Evolutionary conservation across 2,113 vertebrate genomes (phyloP).

Genomic region (Zosterops hypoxanthus): DNA sequence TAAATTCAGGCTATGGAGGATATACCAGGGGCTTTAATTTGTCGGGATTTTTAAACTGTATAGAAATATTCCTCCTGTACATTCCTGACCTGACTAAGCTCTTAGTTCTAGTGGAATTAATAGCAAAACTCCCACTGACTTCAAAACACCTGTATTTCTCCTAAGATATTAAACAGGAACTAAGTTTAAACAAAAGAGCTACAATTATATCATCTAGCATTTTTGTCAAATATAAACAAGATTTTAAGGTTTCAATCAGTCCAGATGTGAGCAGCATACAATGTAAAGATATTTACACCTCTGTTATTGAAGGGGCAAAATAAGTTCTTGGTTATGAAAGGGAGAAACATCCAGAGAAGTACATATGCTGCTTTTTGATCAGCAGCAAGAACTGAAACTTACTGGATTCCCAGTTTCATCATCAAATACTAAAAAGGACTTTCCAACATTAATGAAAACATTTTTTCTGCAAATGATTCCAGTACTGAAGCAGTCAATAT

Average conservation of each 20-base stretch:
- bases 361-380: neutral
- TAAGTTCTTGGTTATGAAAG: neutral
- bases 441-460: conserved; percentile 82
- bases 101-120: neutral
- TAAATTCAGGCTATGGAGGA: neutral
- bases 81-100: neutral
- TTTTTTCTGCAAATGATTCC: conserved; percentile 91
- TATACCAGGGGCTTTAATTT: neutral
- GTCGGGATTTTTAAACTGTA: neutral
- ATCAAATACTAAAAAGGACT: conserved; percentile 84
- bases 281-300: neutral
- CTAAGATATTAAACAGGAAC: neutral
- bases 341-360: neutral
- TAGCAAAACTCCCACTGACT: neutral
- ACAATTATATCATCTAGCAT: neutral
- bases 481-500: conserved; percentile 89
- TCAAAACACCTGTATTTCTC: neutral
- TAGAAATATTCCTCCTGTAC: neutral
- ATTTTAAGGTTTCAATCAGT: neutral
- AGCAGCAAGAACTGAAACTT: conserved; percentile 42
- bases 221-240: neutral
- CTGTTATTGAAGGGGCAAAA: neutral
- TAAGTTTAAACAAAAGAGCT: neutral
- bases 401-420: conserved; percentile 89
- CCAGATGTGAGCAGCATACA: neutral